Evolutionary conservation across 2,888 invertebrate species (phyloP), one percentile per base, ranked within the genome.

Genomic region (Stenotaenia linearis): DNA sequence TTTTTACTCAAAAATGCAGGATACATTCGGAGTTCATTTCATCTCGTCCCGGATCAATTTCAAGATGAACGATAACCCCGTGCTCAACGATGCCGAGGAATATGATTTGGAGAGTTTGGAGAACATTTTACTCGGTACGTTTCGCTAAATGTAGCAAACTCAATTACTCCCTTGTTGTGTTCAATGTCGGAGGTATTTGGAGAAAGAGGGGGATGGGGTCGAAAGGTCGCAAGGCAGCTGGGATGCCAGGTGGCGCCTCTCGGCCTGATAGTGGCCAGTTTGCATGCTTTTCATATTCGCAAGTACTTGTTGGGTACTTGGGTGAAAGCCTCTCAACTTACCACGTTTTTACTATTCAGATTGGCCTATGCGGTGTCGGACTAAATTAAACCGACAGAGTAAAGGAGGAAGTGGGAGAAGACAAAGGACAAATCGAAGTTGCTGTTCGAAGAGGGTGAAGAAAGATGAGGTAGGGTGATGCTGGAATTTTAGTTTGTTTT

Each of bases 91-190:
- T 25, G 79, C 79, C 23, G 79, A 79, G 28, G 79, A 79, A 25
- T 79, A 79, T 28, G 79, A 79, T 37, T 45, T 79, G 74, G 79
- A 79, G 35, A 79, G 50, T 37, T 79, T 79, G 69, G 79, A 79
- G 37, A 79, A 40, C 35, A 25, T 79, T 35, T 37, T 79, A 15
- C 74, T 74, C 7, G 79, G 79, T 79, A 75, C 28, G 75, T n/a
- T 76, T 7, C 15, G 1, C 32, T 32, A 45, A 45, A 45, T 45
- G 45, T 45, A 6, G 18, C 18, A 74, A 28, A 28, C 30, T 74
- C 23, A 74, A n/a, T 45, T 45, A 45, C 45, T 5, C n/a, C 45
- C 18, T 45, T 61, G 23, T 61, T 61, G 61, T 23, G 61, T 25
- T 61, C 61, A 61, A 25, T 25, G 61, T 45, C 61, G 23, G 25